Evolutionary conservation across 1,140 invertebrate genomes (phyloP), one percentile per base, ranked within the genome.

Genomic region (Caenorhabditis elegans): DNA sequence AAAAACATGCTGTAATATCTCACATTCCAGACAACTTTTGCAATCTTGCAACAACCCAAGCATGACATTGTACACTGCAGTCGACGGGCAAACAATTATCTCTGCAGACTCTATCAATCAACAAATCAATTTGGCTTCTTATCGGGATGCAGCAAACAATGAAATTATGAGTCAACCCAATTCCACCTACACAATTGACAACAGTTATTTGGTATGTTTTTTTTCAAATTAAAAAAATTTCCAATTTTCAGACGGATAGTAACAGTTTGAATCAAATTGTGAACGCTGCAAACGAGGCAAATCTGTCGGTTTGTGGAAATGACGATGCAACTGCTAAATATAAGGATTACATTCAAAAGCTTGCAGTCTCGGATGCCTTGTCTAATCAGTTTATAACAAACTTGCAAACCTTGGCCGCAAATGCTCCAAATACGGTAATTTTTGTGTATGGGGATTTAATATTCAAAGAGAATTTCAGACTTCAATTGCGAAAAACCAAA

Each of bases 111-210:
- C 60, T 5, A 70, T 70, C 19, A 43, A 11, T 24, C 17, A 22
- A 22, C 60, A 70, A 70, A 31, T 70, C 34, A 70, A 70, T 70
- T 22, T 70, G 17, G 34, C 19, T 13, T 19, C 3, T 5, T 70
- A 70, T 70, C 60, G 60, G 4, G 34, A 43, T 11, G 0, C n/a
- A 22, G 31, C 60, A 22, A 26, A 70, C 11, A n/a, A 36, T 1
- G 11, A 70, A n/a, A 70, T 70, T 10, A 70, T 70, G 60, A 19
- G n/a, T 3, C 55, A 70, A 70, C 31, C n/a, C n/a, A 70, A 70
- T 15, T 8, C 34, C 17, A 3, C n/a, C 1, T 39, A 39, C 31
- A n/a, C 60, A 24, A 6, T 70, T 36, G 1, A 31, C 1, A 19
- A 19, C 0, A 22, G 1, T 17, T 65, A 11, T 6, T 4, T 8